Base-by-base conservation (phyloP, 2,888 invertebrate genomes). In the Paralinhomoeus sp. region DNA sequence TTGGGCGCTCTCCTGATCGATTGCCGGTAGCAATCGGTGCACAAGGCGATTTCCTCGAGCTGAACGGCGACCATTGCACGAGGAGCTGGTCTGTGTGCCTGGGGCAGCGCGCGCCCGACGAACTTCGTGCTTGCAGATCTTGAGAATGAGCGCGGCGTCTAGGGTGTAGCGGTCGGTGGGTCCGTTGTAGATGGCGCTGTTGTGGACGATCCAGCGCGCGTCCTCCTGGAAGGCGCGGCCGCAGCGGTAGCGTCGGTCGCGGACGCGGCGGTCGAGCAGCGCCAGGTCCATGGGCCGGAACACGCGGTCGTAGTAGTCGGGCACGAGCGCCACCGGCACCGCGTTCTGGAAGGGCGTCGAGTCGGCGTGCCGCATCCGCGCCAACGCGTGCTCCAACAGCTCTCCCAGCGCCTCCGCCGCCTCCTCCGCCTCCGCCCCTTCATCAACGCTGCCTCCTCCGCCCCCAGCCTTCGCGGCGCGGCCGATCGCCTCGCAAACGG, bases 181-280 rank as follows among this genome's bases (percentile, higher is more conserved):
- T 37, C 81, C 77, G 68, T 83, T 84, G 62, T 79, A 85, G 49
- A 85, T 77, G 47, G 80, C 76, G 57, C 82, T 80, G 65, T 89
- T 87, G 63, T 89, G 89, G 42, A 81, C 71, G 57, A 91, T 79
- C 87, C 87, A 89, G 62, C 82, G 82, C 12, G 77, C 75, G 64
- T 89, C 89, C 1, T 80, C 77, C 45, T 80, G 69, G 64, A 89
- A 85, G 2, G 81, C 80, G 57, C 83, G 82, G 0, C 83, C 79
- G 60, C 79, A 81, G 17, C 79, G 79, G 64, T 40, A 43, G 15
- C 2, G 3, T 5, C 13, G 13, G 3, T 5, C 2, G 2, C 15
- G 31, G 44, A 50, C 37, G 50, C 61, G 63, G 57, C 61, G 64
- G 57, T 78, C 76, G 55, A 91, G 68, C 17, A 73, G 71, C 18